phyloP scores from a whole-genome alignment of 2,113 vertebrate species.

The Charadrius vociferus region DNA sequence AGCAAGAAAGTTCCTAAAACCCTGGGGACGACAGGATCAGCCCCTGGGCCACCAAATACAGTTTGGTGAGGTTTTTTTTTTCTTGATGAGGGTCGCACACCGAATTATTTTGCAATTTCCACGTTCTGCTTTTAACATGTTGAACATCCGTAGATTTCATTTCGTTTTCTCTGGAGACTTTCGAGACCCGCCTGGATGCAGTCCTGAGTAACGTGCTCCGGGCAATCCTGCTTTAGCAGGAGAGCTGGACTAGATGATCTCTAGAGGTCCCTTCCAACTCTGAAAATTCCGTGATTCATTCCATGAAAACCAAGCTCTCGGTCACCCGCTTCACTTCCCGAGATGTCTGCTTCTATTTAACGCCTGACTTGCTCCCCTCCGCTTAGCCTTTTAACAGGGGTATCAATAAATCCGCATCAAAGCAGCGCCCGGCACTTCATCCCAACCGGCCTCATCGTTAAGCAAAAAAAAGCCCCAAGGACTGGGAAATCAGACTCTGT shows the following conservation, averaged over 20 bases:
- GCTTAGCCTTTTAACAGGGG: background rate
- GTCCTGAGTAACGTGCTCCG: too few species aligned
- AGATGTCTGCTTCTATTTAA: background rate
- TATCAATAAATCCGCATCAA: background rate
- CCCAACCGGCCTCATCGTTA: fast-evolving
- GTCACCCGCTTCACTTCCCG: background rate
- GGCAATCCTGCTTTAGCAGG: too few species aligned
- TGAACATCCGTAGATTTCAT: fast-evolving
- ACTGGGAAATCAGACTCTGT: background rate
- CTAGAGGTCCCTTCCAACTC: too few species aligned
- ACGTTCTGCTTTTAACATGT: fast-evolving
- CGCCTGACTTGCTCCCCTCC: background rate
- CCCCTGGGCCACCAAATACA: background rate
- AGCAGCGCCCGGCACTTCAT: fast-evolving
- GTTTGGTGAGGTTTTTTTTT: background rate
- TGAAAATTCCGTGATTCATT: too few species aligned
- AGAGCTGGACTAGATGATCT: too few species aligned
- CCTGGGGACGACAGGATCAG: fast-evolving
- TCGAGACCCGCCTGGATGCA: too few species aligned
- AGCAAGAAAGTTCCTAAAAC: background rate
- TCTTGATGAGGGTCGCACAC: fast-evolving
- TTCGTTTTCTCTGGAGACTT: too few species aligned
- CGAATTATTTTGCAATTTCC: background rate
- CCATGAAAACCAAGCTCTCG: fast-evolving
- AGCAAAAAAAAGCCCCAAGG: background rate